A percentile compares a stretch with the other conserved stretches of the same genome.
Evolutionary conservation across 2,113 vertebrate species (phyloP).

Genomic region (Struthidea cinerea): DNA sequence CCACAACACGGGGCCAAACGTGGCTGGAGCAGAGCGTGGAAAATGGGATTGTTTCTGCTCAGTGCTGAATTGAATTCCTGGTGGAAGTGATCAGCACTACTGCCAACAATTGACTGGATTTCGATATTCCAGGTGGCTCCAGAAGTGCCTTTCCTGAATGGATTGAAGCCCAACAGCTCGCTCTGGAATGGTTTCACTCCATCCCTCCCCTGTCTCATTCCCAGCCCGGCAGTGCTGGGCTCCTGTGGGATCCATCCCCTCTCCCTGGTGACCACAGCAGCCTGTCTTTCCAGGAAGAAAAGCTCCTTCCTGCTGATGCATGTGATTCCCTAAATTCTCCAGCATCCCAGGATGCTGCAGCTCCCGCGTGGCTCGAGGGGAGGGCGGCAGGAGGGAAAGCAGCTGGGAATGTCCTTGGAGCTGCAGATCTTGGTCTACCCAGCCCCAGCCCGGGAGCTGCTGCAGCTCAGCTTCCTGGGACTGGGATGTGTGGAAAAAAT

Average conservation of each 20-base stretch:
- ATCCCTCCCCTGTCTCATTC: fast-evolving
- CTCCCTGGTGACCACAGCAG: too few species aligned
- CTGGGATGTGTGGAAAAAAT: fast-evolving
- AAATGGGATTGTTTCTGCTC: not conserved
- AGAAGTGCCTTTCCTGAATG: not conserved
- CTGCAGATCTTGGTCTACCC: not conserved
- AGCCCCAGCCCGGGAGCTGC: not conserved
- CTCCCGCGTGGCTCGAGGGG: fast-evolving
- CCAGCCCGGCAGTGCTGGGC: not conserved
- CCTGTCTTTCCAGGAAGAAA: not conserved
- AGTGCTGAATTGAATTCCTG: not conserved
- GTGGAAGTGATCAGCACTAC: not conserved
- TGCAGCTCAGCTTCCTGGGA: fast-evolving
- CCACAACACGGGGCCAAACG: fast-evolving
- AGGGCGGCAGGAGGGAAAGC: not conserved
- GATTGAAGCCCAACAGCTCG: not conserved
- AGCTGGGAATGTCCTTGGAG: not conserved
- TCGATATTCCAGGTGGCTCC: not conserved
- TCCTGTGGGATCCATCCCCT: not conserved
- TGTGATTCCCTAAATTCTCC: not conserved
- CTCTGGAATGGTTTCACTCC: not conserved
- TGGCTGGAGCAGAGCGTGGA: not conserved
- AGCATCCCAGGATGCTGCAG: not conserved
- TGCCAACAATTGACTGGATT: not conserved
- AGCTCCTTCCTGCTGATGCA: fast-evolving